A percentile compares a stretch with the other conserved stretches of the same genome.
Conservation (phyloP, 2,888 invertebrate genomes). For the Lycia hirtaria region DNA sequence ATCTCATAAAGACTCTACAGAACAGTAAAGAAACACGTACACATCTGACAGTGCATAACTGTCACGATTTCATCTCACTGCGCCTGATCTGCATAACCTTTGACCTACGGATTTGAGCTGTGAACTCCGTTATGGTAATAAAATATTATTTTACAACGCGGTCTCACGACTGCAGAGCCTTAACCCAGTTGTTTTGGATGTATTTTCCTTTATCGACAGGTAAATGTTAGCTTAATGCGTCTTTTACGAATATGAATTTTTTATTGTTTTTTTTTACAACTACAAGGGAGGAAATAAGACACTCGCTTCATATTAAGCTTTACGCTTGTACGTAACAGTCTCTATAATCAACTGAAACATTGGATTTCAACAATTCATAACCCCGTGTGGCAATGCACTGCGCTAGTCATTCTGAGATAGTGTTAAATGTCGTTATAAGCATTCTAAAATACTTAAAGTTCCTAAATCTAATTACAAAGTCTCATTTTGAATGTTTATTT, state of each 20-base stretch:
- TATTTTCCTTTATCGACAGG: constrained; percentile 8
- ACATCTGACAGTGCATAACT: constrained; percentile 20
- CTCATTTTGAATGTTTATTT: too few species aligned
- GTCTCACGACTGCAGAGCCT: constrained; percentile 44
- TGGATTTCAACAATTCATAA: too few species aligned
- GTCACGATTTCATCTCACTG: constrained; percentile 38
- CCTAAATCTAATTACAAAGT: too few species aligned
- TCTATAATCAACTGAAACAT: too few species aligned
- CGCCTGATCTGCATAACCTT: constrained; percentile 46
- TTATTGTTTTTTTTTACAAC: neutral
- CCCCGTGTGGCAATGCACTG: too few species aligned
- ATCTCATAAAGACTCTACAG: too few species aligned
- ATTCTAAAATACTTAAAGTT: too few species aligned
- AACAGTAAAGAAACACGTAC: neutral
- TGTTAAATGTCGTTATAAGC: too few species aligned
- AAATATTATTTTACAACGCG: constrained; percentile 41
- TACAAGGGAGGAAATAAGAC: neutral
- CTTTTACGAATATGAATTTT: neutral
- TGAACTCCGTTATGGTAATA: constrained; percentile 38
- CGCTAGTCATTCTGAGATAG: too few species aligned
- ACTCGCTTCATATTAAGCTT: too few species aligned
- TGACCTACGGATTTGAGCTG: constrained; percentile 44
- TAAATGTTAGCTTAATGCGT: neutral
- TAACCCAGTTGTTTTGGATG: constrained; percentile 41
- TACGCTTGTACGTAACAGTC: too few species aligned